phyloP scores from a whole-genome alignment of 2,797 vertebrate genomes.

The Naso thynnoides region DNA sequence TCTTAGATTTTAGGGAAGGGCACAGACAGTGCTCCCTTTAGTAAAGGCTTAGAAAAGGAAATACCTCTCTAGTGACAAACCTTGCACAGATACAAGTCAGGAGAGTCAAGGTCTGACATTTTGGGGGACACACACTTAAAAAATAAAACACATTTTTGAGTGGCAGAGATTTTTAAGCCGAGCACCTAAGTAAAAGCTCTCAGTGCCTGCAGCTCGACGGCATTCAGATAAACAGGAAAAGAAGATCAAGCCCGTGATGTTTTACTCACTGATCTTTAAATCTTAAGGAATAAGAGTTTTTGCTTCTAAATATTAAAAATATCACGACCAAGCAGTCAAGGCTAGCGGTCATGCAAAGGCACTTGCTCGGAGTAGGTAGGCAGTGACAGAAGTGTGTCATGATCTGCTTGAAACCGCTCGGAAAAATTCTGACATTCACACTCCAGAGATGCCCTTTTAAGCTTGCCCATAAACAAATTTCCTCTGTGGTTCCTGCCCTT shows the following conservation, averaged over 20 bases:
- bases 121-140: too few species aligned
- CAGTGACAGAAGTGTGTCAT: slow-evolving; percentile 30
- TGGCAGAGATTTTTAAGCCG: not conserved
- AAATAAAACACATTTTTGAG: too few species aligned
- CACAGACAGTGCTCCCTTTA: too few species aligned
- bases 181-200: not conserved
- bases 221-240: not conserved
- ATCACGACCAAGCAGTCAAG: slow-evolving; percentile 25
- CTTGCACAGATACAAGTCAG: too few species aligned
- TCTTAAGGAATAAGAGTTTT: slow-evolving; percentile 21
- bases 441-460: slow-evolving; percentile 69
- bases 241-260: not conserved
- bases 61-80: too few species aligned
- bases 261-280: slow-evolving; percentile 17
- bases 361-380: slow-evolving; percentile 32
- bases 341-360: slow-evolving; percentile 1
- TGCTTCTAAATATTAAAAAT: slow-evolving; percentile 9
- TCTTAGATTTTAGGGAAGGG: too few species aligned
- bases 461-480: slow-evolving; percentile 42
- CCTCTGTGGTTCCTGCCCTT: slow-evolving; percentile 47
- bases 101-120: too few species aligned
- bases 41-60: too few species aligned
- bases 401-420: slow-evolving; percentile 38
- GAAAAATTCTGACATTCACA: slow-evolving; percentile 66
- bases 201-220: not conserved